Base-by-base conservation (phyloP, 2,797 vertebrate genomes). In the Enoplosus armatus region DNA sequence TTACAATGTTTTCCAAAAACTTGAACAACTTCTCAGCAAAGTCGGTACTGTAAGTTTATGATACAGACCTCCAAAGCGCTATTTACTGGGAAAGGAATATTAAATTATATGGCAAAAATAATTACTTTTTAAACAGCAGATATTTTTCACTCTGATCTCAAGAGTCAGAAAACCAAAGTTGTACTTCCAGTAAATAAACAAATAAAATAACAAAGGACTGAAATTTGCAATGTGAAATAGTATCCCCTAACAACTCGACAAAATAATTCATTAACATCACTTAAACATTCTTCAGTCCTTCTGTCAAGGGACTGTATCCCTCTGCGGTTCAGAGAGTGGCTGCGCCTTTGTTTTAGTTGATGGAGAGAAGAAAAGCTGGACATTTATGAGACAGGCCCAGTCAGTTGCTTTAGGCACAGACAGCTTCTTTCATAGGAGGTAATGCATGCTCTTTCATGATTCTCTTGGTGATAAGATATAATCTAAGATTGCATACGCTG, bases 381-480 rank as follows among this genome's bases (percentile, higher is more conserved):
- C 72, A 68, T 78, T 85, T 85, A 80, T 76, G 51, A 79, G 80
- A 81, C 79, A 55, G 55, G 59, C 72, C 82, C 75, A 87, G 83
- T 83, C 86, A 75, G 90, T 73, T 82, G 53, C 79, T 91, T 87
- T 83, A 86, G 85, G 86, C 84, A 76, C 80, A 86, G 82, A 86
- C 87, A 77, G 86, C 61, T 85, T 81, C 80, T 91, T 89, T 87
- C 75, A 87, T 74, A 84, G 64, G 47, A 65, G 2, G 22, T 91
- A 87, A 92, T 89, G 84, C 86, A 92, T 90, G 88, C 88, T 92
- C 86, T 92, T 91, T 92, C 85, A 90, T 90, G 88, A 91, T 87
- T 90, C 79, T 87, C 65, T 72, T 77, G 80, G 71, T 63, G 74
- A 92, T 83, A 91, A 90, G 79, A 87, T 72, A 84, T 88, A 69